Conservation (phyloP, 2,888 invertebrate species). For the Ennomos fuscantarius region DNA sequence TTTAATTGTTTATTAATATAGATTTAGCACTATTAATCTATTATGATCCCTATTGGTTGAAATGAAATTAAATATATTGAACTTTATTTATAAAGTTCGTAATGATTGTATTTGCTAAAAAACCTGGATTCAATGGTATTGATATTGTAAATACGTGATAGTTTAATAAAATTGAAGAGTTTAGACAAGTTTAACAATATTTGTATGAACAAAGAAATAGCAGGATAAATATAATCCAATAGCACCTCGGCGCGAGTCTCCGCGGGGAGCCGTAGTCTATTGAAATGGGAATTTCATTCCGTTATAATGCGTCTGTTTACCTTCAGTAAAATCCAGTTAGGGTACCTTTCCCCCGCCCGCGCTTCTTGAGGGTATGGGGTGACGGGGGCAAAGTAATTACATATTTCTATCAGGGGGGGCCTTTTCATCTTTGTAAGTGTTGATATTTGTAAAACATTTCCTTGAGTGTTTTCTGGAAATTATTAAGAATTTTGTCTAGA, state of each 20-base stretch:
- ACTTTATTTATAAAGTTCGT: too few relatives aligned
- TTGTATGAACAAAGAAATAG: slow-evolving; percentile 4
- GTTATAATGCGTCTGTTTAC: slow-evolving; percentile 80
- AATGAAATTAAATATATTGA: too few relatives aligned
- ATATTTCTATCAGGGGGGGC: slow-evolving; percentile 54
- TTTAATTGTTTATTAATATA: too few relatives aligned
- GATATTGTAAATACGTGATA: too few relatives aligned
- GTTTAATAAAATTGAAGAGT: neutral
- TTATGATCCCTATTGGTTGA: too few relatives aligned
- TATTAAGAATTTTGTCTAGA: neutral
- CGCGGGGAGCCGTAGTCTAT: slow-evolving; percentile 49
- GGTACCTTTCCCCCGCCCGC: slow-evolving; percentile 35
- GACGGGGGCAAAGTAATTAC: slow-evolving; percentile 43
- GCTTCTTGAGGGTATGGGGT: slow-evolving; percentile 7
- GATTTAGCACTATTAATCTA: too few relatives aligned
- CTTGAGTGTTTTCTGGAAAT: slow-evolving; percentile 3
- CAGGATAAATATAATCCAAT: slow-evolving; percentile 18
- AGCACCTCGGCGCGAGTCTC: slow-evolving; percentile 38
- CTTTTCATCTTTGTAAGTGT: slow-evolving; percentile 29
- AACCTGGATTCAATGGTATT: neutral
- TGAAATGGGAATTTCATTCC: slow-evolving; percentile 77
- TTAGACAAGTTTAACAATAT: neutral
- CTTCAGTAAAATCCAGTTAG: slow-evolving; percentile 72
- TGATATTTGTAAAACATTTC: slow-evolving; percentile 18
- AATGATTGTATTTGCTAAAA: too few relatives aligned